Base-by-base conservation (phyloP, 2,888 invertebrate species). In the Oxyscelio sp. region DNA sequence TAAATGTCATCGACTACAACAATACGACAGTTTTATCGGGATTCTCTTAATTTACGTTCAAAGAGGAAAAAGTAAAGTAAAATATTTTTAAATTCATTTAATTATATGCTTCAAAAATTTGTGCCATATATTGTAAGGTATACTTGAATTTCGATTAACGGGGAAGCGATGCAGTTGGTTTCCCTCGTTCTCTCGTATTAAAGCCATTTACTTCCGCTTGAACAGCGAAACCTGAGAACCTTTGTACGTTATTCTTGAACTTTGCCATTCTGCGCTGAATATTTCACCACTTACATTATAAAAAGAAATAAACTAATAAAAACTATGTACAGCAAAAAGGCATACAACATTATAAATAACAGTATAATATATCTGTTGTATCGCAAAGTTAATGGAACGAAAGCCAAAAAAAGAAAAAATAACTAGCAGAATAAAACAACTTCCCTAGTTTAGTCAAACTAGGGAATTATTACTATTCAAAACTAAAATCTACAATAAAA, bases 191-290 rank as follows among this genome's bases (percentile, higher is more conserved):
- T 71, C 79, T 71, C 65, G 79, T 71, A 80, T 80, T 80, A 80
- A 80, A 80, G 80, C 73, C 80, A 52, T 80, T 80, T 74, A 80
- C 66, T 80, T 80, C 68, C 74, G 74, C 74, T 34, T 58, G 80
- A 80, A 80, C 80, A 80, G 80, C 65, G 80, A 71, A 80, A 80
- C 80, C 80, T 80, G 80, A 73, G 73, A 80, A 80, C 80, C 80
- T 80, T 73, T 80, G 66, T 73, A 80, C 73, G 73, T 73, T 80
- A 59, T 80, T 80, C 74, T 80, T 74, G 68, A 80, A 80, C 73
- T 80, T 80, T 68, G 52, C 66, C 74, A 61, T 80, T 74, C 59
- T 22, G 38, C 48, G 38, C 68, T 63, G 68, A 73, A 80, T 73
- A 80, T 73, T 80, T 80, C 73, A 66, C 80, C 65, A 61, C 66